These are phyloP conservation scores for Polia nebulosa DNA, from an alignment of 2,888 invertebrate species.

Conservation along the genomic window DNA sequence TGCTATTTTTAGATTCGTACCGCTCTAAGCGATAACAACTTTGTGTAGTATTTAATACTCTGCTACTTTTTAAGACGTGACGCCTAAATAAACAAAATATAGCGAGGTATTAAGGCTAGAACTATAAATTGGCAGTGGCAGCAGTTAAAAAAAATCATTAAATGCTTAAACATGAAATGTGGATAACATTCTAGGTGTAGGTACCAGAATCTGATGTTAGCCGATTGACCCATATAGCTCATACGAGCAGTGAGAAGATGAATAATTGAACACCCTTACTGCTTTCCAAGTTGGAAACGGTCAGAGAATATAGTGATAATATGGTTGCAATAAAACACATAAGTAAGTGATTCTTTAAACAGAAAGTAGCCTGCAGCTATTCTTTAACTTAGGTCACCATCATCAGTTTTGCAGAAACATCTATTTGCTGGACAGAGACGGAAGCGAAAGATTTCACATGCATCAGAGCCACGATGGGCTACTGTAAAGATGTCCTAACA, in stretches of 20 bases:
- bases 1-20: not conserved
- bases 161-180: no score
- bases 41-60: not conserved
- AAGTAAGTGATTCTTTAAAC: not conserved
- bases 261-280: slow-evolving; percentile 33
- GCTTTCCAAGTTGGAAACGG: slow-evolving; percentile 23
- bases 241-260: slow-evolving; percentile 30
- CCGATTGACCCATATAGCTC: slow-evolving; percentile 16
- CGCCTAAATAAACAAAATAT: not conserved
- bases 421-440: no score
- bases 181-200: not conserved
- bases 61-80: not conserved
- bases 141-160: no score
- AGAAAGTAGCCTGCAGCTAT: not conserved
- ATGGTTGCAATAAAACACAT: slow-evolving; percentile 12
- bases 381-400: not conserved
- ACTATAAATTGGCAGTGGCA: no score
- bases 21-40: not conserved
- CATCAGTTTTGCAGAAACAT: not conserved
- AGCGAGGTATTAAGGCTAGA: no score
- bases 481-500: no score
- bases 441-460: no score
- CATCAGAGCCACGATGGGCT: no score
- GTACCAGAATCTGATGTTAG: not conserved
- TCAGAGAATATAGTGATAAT: slow-evolving; percentile 23